These are phyloP conservation scores for Emesis furor DNA, from an alignment of 2,888 invertebrate species.

Conservation along the genomic window DNA sequence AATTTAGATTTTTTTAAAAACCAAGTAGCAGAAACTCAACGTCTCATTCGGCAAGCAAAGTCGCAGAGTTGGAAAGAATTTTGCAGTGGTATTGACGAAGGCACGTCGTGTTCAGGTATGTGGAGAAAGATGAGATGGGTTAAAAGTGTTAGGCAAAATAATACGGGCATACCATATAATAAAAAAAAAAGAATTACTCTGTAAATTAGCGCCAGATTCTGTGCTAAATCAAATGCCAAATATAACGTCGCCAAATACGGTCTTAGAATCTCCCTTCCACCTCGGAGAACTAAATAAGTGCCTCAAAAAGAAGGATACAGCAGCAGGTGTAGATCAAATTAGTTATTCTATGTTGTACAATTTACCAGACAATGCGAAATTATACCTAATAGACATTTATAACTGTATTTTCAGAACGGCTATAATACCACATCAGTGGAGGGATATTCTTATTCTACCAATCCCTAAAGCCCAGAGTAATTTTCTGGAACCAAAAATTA, in stretches of 20 bases:
- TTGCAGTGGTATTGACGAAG: background rate
- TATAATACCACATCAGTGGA: background rate
- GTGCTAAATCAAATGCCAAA: background rate
- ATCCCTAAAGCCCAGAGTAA: background rate
- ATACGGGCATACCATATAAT: background rate
- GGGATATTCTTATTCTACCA: background rate
- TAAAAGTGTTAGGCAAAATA: background rate
- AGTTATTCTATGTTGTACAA: background rate
- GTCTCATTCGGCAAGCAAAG: background rate
- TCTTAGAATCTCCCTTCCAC: background rate
- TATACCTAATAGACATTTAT: background rate
- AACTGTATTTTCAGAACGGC: background rate
- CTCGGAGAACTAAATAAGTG: background rate
- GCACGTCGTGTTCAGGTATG: background rate
- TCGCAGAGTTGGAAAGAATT: background rate
- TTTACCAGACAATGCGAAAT: background rate
- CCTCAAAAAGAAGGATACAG: background rate
- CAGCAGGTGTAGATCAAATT: background rate
- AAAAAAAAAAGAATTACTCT: background rate
- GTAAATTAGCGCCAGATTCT: no score
- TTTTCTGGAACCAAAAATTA: background rate
- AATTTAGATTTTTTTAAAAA: slow-evolving; percentile 48
- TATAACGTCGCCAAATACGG: background rate
- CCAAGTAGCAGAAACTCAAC: background rate
- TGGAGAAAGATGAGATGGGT: background rate